These are phyloP conservation scores for Euspilapteryx auroguttella DNA, from an alignment of 2,888 invertebrate species.

Conservation along the genomic window DNA sequence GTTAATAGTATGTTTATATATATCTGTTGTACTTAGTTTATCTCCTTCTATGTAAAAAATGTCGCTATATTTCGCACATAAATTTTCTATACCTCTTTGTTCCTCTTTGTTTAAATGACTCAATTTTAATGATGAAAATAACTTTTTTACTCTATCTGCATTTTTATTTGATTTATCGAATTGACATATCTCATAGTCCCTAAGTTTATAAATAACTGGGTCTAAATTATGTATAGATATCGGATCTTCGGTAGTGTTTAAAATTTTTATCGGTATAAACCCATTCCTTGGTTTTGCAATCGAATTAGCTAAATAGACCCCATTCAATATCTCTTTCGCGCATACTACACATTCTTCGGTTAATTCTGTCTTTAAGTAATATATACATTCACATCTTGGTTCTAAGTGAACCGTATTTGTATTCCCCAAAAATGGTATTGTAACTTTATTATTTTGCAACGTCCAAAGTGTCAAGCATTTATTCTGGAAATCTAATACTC, in stretches of 20 bases:
- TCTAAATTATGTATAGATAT: constrained; percentile 5
- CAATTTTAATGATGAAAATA: constrained; percentile 7
- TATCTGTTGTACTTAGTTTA: constrained; percentile 4
- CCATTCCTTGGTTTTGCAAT: constrained; percentile 5
- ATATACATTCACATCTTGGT: constrained; percentile 6
- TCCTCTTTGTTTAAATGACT: constrained; percentile 5
- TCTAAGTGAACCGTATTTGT: no score
- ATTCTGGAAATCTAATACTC: no score
- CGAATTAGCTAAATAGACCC: constrained; percentile 5
- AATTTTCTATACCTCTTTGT: constrained; percentile 2
- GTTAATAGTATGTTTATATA: no score
- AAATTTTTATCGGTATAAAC: constrained; percentile 5
- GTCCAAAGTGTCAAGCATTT: no score
- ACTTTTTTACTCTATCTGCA: constrained; percentile 8
- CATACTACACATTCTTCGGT: constrained; percentile 7
- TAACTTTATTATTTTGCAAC: no score
- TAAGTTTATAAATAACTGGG: constrained; percentile 2
- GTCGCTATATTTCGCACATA: constrained; percentile 5
- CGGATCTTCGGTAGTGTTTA: constrained; percentile 5
- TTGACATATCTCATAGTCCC: constrained; percentile 6
- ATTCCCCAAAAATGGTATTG: no score
- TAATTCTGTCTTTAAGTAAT: constrained; percentile 5
- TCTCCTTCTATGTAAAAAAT: constrained; percentile 6
- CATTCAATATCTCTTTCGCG: constrained; percentile 6
- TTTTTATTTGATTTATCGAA: constrained; percentile 8